Conservation (phyloP, 1,140 invertebrate genomes). For the Parapsyche elsis region DNA sequence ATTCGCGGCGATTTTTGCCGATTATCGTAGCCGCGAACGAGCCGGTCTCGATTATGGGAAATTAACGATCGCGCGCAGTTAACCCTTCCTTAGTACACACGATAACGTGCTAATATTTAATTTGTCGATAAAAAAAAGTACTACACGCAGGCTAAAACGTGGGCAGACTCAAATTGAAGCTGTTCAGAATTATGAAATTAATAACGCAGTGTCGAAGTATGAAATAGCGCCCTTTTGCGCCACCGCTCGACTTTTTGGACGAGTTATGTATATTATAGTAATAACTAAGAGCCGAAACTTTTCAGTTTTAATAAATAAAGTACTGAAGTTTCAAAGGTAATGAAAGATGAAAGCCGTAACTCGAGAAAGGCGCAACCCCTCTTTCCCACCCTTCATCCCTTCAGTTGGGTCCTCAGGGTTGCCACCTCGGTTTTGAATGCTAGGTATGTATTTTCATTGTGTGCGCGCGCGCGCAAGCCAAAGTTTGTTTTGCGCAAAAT, state of each 20-base stretch:
- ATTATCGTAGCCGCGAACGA: too few species aligned
- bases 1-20: too few species aligned
- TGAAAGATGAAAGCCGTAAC: constrained; percentile 47
- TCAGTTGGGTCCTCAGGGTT: neutral
- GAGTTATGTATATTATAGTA: constrained; percentile 38
- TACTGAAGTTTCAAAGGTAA: constrained; percentile 47
- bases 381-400: neutral
- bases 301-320: constrained; percentile 51
- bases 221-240: neutral
- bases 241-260: neutral
- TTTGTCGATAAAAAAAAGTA: too few species aligned
- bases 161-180: too few species aligned
- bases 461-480: neutral
- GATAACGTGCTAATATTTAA: too few species aligned
- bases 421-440: neutral
- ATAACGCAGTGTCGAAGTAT: neutral
- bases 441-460: constrained; percentile 25
- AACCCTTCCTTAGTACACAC: too few species aligned
- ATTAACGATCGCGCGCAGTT: too few species aligned
- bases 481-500: constrained; percentile 23
- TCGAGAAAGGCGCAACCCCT: constrained; percentile 27
- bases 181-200: constrained; percentile 8
- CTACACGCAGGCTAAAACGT: too few species aligned
- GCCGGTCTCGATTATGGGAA: too few species aligned
- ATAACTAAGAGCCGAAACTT: constrained; percentile 46